These are phyloP conservation scores for Aporrectodea caliginosa DNA, from an alignment of 1,140 invertebrate genomes.

Conservation along the genomic window DNA sequence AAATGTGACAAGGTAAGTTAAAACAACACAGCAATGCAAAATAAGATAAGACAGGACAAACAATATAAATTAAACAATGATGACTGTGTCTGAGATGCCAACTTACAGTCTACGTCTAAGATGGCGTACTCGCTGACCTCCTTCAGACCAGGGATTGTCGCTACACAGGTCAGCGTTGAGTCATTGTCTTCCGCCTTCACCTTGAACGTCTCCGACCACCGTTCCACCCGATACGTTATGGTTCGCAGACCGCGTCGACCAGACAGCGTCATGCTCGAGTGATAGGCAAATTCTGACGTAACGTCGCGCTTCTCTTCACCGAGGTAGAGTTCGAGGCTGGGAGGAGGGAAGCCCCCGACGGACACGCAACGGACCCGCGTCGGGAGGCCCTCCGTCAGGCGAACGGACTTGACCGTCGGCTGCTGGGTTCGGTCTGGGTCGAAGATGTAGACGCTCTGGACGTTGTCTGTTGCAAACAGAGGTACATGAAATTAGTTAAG, in stretches of 20 bases:
- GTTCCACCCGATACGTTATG: constrained; percentile 20
- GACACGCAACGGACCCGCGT: constrained; percentile 11
- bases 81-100: too few relatives aligned
- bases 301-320: constrained; percentile 18
- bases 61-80: too few relatives aligned
- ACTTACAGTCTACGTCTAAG: not conserved
- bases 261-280: not conserved
- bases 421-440: not conserved
- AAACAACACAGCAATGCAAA: too few relatives aligned
- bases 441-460: constrained; percentile 1
- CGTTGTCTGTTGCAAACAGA: too few relatives aligned
- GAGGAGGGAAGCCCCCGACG: constrained; percentile 29
- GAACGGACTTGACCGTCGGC: not conserved
- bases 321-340: constrained; percentile 18
- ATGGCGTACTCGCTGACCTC: not conserved
- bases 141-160: not conserved
- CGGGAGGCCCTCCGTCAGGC: not conserved
- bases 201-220: constrained; percentile 14
- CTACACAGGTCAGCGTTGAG: not conserved
- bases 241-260: constrained; percentile 19
- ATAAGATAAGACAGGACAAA: too few relatives aligned
- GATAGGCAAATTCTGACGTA: constrained; percentile 18
- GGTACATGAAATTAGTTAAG: too few relatives aligned
- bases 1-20: too few relatives aligned
- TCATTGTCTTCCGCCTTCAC: not conserved